Percentiles rank a stretch among this genome's conserved stretches.
phyloP scores from a whole-genome alignment of 2,113 vertebrate species.

The Nothoprocta perdicaria region DNA sequence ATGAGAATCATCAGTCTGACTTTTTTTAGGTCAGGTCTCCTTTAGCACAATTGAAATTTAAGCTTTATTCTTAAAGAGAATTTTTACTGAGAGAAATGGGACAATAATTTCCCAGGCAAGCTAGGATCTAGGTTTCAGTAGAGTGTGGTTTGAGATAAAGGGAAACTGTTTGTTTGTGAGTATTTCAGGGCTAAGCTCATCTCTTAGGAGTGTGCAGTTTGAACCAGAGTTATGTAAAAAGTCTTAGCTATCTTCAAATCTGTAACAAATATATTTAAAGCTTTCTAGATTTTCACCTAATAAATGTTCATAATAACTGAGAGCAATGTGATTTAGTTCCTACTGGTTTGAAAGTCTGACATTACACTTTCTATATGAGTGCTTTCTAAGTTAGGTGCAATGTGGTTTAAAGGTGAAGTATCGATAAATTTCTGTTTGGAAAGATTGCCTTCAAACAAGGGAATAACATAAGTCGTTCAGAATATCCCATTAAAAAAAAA shows the following conservation, averaged over 20 bases:
- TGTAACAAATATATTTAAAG: neutral
- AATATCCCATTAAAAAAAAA: neutral
- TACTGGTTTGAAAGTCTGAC: neutral
- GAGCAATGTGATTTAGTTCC: neutral
- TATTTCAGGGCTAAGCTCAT: neutral
- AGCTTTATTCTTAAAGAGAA: neutral
- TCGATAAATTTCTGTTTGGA: neutral
- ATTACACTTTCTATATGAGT: neutral
- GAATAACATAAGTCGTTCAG: neutral
- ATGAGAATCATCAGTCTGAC: neutral
- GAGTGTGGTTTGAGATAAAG: neutral
- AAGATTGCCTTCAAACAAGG: neutral
- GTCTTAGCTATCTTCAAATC: neutral
- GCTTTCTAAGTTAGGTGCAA: neutral
- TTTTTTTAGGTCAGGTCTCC: neutral
- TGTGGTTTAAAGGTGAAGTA: neutral
- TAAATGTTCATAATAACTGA: constrained; percentile 4
- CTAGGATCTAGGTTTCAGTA: neutral
- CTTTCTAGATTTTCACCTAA: neutral
- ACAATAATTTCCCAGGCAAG: neutral
- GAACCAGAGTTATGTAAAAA: neutral
- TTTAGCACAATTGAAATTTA: neutral
- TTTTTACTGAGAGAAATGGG: neutral
- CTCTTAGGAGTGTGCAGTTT: neutral
- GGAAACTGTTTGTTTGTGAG: neutral